Base-by-base conservation (phyloP, 1,140 invertebrate genomes). In the Ceratina australensis region DNA sequence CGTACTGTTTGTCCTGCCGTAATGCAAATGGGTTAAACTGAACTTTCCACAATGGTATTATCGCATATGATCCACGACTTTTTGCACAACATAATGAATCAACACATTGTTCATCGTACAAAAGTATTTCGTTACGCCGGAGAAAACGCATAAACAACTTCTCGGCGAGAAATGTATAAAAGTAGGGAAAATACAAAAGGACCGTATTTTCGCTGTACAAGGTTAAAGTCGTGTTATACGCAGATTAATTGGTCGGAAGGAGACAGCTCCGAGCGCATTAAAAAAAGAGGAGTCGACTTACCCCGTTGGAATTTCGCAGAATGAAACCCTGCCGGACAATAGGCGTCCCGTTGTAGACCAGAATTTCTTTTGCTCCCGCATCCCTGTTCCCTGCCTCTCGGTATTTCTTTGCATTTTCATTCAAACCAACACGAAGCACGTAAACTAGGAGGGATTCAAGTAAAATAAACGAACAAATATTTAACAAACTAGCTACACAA, bases 241-340 rank as follows among this genome's bases (percentile, higher is more conserved):
- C 20, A 76, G 69, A 69, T 69, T 60, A 76, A 76, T 76, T 69
- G 56, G 47, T 69, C 56, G 47, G 47, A 76, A 76, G 28, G 13
- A 61, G 47, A 8, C 16, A 47, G 10, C 47, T 42, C 59, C 16
- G 65, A 52, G 20, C 20, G 16, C 16, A 47, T 13, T 60, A 60
- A 76, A 76, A 76, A 76, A 33, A n/a, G 20, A 42, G 33, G 20
- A 42, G 33, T 42, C 1, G 56, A 1, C 65, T 76, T 60, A 52
- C 73, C 56, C 4, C 47, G 57, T 26, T 69, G 65, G 60, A 42
- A 69, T 69, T 42, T 20, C 20, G 18, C 47, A 16, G n/a, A 52
- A 60, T 50, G 47, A 52, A 52, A 60, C 12, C 26, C 16, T 26
- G n/a, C 26, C 15, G 33, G 56, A 76, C 73, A 69, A 69, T 60